phyloP scores from a whole-genome alignment of 2,797 vertebrate species.

The Phoebastria nigripes region DNA sequence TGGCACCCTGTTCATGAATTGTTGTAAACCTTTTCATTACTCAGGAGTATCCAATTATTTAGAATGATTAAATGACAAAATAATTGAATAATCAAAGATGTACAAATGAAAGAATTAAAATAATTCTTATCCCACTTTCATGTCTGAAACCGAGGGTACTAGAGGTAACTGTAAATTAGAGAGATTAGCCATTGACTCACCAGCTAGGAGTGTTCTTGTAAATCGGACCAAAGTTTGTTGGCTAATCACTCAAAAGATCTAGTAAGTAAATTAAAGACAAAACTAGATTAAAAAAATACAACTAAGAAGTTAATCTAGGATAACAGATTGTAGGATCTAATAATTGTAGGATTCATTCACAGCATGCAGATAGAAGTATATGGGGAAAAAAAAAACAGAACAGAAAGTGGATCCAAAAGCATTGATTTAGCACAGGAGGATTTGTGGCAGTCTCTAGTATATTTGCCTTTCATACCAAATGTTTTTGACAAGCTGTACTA shows the following conservation, averaged over 20 bases:
- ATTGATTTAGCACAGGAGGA: neutral
- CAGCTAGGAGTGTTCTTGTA: neutral
- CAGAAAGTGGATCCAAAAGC: neutral
- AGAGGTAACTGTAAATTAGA: neutral
- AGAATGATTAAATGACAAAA: neutral
- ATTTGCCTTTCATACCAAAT: neutral
- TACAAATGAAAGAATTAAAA: neutral
- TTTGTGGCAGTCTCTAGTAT: neutral
- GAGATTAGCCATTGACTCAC: neutral
- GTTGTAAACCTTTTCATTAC: neutral
- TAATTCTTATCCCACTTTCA: neutral
- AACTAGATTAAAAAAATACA: neutral
- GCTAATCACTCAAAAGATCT: neutral
- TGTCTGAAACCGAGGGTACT: neutral
- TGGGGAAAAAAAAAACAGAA: rapidly evolving
- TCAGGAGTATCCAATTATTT: neutral
- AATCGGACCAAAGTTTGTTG: neutral
- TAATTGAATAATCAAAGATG: neutral
- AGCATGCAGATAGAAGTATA: neutral
- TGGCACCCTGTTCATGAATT: neutral
- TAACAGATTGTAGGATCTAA: neutral
- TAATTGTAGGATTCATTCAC: neutral
- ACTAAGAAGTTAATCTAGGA: neutral
- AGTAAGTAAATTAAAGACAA: neutral
- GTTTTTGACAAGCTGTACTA: neutral